Evolutionary conservation across 2,888 invertebrate genomes (phyloP).

Genomic region (Schrankia costaestrigalis): DNA sequence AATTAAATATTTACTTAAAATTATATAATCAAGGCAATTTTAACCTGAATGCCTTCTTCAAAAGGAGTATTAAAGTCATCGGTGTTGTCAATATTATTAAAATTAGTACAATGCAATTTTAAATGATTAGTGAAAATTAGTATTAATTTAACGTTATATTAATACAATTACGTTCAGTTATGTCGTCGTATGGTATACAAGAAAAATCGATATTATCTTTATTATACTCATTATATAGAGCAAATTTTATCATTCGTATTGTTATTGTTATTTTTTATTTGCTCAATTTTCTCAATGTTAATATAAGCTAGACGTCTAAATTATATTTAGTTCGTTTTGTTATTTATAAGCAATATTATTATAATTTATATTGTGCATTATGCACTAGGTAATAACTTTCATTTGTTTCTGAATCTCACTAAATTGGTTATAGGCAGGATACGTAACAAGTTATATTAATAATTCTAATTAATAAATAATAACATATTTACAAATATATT

Average conservation of each 20-base stretch:
- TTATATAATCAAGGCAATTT: conserved; percentile 38
- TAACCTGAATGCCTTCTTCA: conserved; percentile 52
- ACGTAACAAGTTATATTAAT: conserved; percentile 14
- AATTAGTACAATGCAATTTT: conserved; percentile 71
- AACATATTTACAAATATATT: conserved; percentile 7
- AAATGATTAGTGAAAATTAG: conserved; percentile 49
- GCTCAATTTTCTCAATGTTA: conserved; percentile 76
- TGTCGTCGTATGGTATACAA: conserved; percentile 49
- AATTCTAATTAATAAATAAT: conserved; percentile 9
- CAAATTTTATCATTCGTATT: conserved; percentile 63
- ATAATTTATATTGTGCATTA: conserved; percentile 26
- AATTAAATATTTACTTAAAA: conserved; percentile 13
- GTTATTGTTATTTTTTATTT: conserved; percentile 78
- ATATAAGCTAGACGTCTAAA: conserved; percentile 66
- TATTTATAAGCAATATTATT: conserved; percentile 40
- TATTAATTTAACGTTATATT: conserved; percentile 50
- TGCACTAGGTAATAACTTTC: conserved; percentile 17
- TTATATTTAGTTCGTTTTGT: conserved; percentile 59
- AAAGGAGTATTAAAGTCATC: conserved; percentile 49
- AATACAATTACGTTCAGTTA: conserved; percentile 47
- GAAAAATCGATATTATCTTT: conserved; percentile 51
- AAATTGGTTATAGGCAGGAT: conserved; percentile 26
- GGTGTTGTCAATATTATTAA: conserved; percentile 61
- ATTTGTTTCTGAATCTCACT: conserved; percentile 16
- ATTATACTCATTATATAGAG: conserved; percentile 66